Percentiles rank a stretch among this genome's conserved stretches.
phyloP scores from a whole-genome alignment of 2,888 invertebrate genomes.

The Euclidia mi region DNA sequence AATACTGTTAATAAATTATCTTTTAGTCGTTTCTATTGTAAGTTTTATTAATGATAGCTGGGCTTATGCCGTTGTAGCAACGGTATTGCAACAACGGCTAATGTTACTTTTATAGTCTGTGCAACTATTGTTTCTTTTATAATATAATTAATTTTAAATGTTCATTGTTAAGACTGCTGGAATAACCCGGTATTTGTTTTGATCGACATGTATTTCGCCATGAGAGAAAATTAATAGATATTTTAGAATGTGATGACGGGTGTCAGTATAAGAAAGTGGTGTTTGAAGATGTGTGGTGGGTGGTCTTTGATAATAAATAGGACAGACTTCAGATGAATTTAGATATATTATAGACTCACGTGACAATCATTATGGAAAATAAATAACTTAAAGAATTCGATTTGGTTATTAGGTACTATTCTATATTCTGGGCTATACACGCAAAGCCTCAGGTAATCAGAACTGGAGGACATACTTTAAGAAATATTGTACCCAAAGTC shows the following conservation, averaged over 20 bases:
- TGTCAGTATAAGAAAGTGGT: too few relatives aligned
- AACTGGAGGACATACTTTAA: too few relatives aligned
- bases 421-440: too few relatives aligned
- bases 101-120: constrained; percentile 20
- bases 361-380: too few relatives aligned
- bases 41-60: constrained; percentile 69
- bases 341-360: too few relatives aligned
- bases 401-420: too few relatives aligned
- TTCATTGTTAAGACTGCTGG: constrained; percentile 27
- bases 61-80: constrained; percentile 55
- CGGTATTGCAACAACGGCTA: constrained; percentile 56
- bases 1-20: constrained; percentile 20
- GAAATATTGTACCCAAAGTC: too few relatives aligned
- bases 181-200: constrained; percentile 1
- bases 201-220: not conserved
- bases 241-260: not conserved
- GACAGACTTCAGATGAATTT: too few relatives aligned
- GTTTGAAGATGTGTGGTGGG: too few relatives aligned
- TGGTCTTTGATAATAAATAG: too few relatives aligned
- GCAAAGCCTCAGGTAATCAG: too few relatives aligned
- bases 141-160: constrained; percentile 48
- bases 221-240: constrained; percentile 1
- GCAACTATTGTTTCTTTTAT: constrained; percentile 18
- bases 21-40: constrained; percentile 55
- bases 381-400: too few relatives aligned